Evolutionary conservation across 2,113 vertebrate species (phyloP).

Genomic region (Sula dactylatra): DNA sequence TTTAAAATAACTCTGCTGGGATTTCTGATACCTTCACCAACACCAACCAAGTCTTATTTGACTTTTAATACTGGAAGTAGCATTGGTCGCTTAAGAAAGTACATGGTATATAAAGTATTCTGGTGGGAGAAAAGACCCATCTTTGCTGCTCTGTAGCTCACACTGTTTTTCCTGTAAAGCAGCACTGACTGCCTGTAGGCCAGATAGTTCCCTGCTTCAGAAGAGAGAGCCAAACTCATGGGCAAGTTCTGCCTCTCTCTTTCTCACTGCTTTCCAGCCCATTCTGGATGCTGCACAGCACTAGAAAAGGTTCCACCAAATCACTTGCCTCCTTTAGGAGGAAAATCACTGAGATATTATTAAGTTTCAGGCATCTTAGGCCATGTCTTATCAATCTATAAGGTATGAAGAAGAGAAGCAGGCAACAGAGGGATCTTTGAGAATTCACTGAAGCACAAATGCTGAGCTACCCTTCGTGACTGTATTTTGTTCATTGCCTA

Average conservation of each 20-base stretch:
- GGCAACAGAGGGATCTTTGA: neutral
- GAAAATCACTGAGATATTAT: neutral
- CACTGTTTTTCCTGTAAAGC: neutral
- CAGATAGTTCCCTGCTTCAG: neutral
- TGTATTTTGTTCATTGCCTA: neutral
- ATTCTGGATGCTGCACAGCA: neutral
- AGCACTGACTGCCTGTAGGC: neutral
- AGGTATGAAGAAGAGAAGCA: neutral
- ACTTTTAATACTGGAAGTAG: neutral
- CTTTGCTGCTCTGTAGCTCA: neutral
- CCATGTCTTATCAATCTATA: neutral
- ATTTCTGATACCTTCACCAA: neutral
- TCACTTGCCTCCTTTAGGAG: neutral
- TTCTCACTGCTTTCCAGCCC: neutral
- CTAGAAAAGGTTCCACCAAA: neutral
- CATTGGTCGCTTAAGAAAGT: neutral
- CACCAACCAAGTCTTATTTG: neutral
- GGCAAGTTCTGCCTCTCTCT: neutral
- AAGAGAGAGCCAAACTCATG: neutral
- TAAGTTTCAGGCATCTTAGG: neutral
- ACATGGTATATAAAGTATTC: neutral
- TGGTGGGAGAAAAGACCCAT: neutral
- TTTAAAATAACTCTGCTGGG: neutral
- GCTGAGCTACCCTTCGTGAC: neutral
- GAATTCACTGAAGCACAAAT: neutral